Conservation (phyloP, 35 echinoderm and acorn worm genomes). For the Chiridota heheva region DNA sequence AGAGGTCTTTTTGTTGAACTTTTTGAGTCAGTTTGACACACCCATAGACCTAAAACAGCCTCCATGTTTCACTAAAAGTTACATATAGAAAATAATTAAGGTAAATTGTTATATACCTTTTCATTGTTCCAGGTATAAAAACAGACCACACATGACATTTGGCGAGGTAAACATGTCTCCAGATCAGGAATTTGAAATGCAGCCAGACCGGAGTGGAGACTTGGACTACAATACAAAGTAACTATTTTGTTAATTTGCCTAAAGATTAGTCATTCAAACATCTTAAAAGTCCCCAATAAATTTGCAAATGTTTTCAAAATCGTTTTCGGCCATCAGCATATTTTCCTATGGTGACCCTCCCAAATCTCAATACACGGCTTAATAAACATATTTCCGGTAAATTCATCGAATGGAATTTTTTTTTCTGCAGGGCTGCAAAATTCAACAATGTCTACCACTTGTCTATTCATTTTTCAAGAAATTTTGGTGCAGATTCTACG, state of each 20-base stretch:
- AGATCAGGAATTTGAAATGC: constrained; percentile 98
- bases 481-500: constrained; percentile 93
- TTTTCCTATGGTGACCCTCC: neutral
- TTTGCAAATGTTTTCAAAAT: constrained; percentile 4
- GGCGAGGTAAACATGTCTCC: constrained; percentile 75
- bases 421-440: constrained; percentile 67
- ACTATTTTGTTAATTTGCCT: neutral
- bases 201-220: constrained; percentile 72
- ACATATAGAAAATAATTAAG: too few relatives aligned
- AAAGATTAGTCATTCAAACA: neutral
- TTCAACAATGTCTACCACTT: constrained; percentile 90
- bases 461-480: constrained; percentile 87
- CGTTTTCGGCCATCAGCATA: neutral
- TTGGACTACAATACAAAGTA: constrained; percentile 92
- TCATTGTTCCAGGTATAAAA: constrained; percentile 77
- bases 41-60: too few relatives aligned
- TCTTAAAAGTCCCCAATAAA: neutral
- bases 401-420: constrained; percentile 10
- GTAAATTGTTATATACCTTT: too few relatives aligned
- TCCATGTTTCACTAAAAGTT: too few relatives aligned
- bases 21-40: too few relatives aligned
- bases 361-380: neutral
- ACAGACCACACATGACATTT: constrained; percentile 93
- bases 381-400: neutral
- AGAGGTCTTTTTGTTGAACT: too few relatives aligned